Evolutionary conservation across 2,888 invertebrate genomes (phyloP).

Genomic region (Coremacera marginata): DNA sequence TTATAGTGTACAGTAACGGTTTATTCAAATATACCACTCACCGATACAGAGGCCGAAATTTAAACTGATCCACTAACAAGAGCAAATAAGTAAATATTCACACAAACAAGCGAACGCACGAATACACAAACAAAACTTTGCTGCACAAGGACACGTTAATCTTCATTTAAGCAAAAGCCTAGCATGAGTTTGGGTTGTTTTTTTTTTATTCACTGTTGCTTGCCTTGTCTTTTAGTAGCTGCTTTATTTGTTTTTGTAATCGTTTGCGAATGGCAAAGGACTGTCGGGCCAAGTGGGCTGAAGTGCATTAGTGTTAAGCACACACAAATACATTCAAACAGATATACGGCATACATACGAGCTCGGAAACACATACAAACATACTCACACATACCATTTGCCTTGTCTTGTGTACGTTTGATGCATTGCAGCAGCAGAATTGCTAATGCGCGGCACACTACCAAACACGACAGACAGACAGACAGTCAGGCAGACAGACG

Average conservation of each 20-base stretch:
- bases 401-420: constrained; percentile 10
- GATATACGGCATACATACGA: too few species aligned
- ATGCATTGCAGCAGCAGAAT: constrained; percentile 32
- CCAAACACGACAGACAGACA: not conserved
- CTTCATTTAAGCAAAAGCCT: constrained; percentile 32
- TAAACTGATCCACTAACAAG: not conserved
- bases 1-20: too few species aligned
- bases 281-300: constrained; percentile 14
- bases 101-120: not conserved
- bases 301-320: constrained; percentile 31
- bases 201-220: not conserved
- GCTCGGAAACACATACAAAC: not conserved
- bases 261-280: constrained; percentile 9
- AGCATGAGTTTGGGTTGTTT: constrained; percentile 4
- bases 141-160: constrained; percentile 33
- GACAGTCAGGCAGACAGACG: not conserved
- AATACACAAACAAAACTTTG: not conserved
- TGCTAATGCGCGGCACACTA: constrained; percentile 3
- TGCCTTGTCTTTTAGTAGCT: not conserved
- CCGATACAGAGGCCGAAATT: not conserved
- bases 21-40: not conserved
- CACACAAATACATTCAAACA: constrained; percentile 1
- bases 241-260: constrained; percentile 11
- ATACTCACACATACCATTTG: not conserved
- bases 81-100: not conserved